These are phyloP conservation scores for Drosophila macrothrix DNA, from an alignment of 2,888 invertebrate species.

Conservation along the genomic window DNA sequence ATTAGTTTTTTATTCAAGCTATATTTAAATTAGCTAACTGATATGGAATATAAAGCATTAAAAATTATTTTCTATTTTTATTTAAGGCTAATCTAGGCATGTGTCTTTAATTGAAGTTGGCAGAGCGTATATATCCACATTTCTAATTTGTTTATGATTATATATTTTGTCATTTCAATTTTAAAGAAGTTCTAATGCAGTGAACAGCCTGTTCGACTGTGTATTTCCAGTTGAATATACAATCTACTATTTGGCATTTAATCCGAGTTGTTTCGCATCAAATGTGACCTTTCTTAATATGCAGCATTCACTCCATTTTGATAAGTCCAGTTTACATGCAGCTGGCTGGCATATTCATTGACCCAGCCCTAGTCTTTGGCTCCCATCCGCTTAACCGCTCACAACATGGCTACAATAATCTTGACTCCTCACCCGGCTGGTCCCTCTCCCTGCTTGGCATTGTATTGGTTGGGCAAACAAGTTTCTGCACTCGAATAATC, in stretches of 20 bases:
- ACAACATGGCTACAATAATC: conserved; percentile 69
- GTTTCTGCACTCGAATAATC: conserved; percentile 80
- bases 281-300: conserved; percentile 28
- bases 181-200: not conserved
- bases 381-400: conserved; percentile 13
- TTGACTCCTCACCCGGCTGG: not conserved
- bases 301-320: conserved; percentile 62
- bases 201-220: not conserved
- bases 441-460: not conserved
- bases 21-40: not conserved
- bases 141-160: not conserved
- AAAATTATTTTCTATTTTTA: not conserved
- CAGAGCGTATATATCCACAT: not conserved
- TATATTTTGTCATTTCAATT: not conserved
- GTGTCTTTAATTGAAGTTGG: not conserved
- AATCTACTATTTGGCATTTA: not conserved
- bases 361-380: conserved; percentile 14
- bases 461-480: conserved; percentile 59
- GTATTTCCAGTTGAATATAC: not conserved
- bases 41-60: rapidly evolving
- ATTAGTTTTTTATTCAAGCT: not conserved
- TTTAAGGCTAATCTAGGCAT: not conserved
- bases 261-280: not conserved
- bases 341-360: conserved; percentile 21
- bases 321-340: conserved; percentile 55